These are phyloP conservation scores for Coecobrya sp. DNA, from an alignment of 2,888 invertebrate species.

Conservation along the genomic window DNA sequence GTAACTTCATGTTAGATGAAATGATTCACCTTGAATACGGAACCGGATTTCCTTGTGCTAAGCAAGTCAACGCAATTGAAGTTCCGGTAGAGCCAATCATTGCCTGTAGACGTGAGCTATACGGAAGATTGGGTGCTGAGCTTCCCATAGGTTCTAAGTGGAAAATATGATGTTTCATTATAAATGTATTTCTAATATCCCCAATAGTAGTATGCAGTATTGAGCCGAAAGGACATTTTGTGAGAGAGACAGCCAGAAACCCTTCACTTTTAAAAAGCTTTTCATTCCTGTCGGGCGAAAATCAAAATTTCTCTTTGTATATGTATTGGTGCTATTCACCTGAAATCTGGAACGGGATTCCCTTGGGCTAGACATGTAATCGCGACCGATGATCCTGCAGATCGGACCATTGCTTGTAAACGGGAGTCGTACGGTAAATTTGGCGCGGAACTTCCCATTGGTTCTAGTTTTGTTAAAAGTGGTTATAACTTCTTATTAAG, in stretches of 20 bases:
- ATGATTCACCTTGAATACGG: conserved; percentile 65
- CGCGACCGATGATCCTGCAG: conserved; percentile 72
- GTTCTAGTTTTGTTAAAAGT: conserved; percentile 67
- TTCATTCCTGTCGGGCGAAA: not conserved
- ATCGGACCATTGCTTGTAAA: conserved; percentile 83
- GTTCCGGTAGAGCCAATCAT: conserved; percentile 77
- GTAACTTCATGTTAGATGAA: not conserved
- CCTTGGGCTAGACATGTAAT: conserved; percentile 82
- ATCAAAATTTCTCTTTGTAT: not conserved
- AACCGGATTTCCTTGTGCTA: conserved; percentile 79
- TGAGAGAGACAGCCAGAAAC: conserved; percentile 56
- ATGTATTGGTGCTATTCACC: conserved; percentile 45
- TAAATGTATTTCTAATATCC: no score
- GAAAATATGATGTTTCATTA: not conserved
- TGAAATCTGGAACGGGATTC: conserved; percentile 80
- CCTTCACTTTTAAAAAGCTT: not conserved
- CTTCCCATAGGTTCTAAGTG: conserved; percentile 83
- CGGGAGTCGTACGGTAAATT: conserved; percentile 84
- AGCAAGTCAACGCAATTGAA: conserved; percentile 74
- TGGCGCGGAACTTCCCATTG: conserved; percentile 84
- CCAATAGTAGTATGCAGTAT: no score
- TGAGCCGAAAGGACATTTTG: not conserved
- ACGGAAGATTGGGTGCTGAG: conserved; percentile 83
- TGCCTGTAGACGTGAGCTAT: conserved; percentile 82
- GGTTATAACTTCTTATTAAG: not conserved